Evolutionary conservation across 2,797 vertebrate genomes (phyloP).

Genomic region (Adelosebastes latens): DNA sequence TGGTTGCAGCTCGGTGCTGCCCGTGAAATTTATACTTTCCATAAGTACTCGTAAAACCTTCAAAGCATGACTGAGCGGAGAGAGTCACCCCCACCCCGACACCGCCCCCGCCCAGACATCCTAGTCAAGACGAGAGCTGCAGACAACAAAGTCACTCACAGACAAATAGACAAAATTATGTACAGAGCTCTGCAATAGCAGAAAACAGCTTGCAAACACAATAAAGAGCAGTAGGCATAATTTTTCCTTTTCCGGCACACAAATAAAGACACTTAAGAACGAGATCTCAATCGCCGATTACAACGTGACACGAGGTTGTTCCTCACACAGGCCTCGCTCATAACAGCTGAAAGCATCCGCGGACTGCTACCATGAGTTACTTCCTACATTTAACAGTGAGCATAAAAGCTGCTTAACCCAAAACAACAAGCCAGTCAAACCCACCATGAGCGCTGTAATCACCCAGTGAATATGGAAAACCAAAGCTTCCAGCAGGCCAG

Average conservation of each 20-base stretch:
- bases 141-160: constrained; percentile 57
- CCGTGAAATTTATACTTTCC: constrained; percentile 84
- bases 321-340: constrained; percentile 21
- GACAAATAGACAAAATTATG: constrained; percentile 74
- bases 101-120: constrained; percentile 34
- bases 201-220: constrained; percentile 69
- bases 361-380: constrained; percentile 10
- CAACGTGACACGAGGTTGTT: constrained; percentile 12
- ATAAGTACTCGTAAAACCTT: constrained; percentile 86
- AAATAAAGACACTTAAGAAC: constrained; percentile 38
- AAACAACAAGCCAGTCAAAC: constrained; percentile 56
- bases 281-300: constrained; percentile 38
- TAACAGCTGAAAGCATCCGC: constrained; percentile 21
- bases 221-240: constrained; percentile 52
- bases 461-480: constrained; percentile 26
- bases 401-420: constrained; percentile 43
- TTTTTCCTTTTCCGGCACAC: constrained; percentile 28
- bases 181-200: constrained; percentile 49
- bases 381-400: constrained; percentile 51
- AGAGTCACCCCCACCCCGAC: constrained; percentile 41
- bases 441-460: constrained; percentile 44
- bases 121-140: constrained; percentile 51
- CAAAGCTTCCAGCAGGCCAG: constrained; percentile 3
- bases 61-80: constrained; percentile 89
- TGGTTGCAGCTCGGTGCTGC: constrained; percentile 86